Evolutionary conservation across 2,113 vertebrate genomes (phyloP).

Genomic region (Oryzias javanicus): DNA sequence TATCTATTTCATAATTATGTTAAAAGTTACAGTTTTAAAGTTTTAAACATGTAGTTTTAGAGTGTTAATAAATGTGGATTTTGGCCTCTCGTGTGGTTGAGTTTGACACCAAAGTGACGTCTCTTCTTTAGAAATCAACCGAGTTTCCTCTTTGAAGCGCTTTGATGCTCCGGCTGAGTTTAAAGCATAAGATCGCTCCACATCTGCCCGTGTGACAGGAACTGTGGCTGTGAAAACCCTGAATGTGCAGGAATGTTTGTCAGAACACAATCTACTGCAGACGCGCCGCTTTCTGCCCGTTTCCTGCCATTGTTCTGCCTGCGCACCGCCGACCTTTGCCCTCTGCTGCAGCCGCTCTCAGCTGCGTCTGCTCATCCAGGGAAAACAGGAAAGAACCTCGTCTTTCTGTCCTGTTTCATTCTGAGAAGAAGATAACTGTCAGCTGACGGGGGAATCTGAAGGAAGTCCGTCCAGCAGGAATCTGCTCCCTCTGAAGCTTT

Average conservation of each 20-base stretch:
- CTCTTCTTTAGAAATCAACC: too few relatives aligned
- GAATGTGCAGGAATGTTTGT: slow-evolving; percentile 1
- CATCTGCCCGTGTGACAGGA: too few relatives aligned
- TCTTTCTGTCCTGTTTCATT: slow-evolving; percentile 23
- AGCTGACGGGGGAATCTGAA: slow-evolving; percentile 53
- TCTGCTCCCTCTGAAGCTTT: too few relatives aligned
- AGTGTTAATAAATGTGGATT: too few relatives aligned
- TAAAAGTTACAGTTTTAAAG: too few relatives aligned
- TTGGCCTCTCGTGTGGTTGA: too few relatives aligned
- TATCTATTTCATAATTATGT: too few relatives aligned
- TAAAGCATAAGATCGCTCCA: too few relatives aligned
- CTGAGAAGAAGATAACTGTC: slow-evolving; percentile 23
- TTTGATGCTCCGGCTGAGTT: too few relatives aligned
- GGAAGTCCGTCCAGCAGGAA: slow-evolving; percentile 16
- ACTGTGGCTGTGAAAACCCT: background rate
- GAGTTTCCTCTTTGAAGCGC: too few relatives aligned
- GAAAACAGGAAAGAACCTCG: slow-evolving; percentile 43
- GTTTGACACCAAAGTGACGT: too few relatives aligned
- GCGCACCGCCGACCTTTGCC: slow-evolving; percentile 35
- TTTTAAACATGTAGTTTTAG: too few relatives aligned
- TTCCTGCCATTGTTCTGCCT: slow-evolving; percentile 60
- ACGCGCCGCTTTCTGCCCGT: slow-evolving; percentile 1
- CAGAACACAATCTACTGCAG: background rate
- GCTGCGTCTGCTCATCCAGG: slow-evolving; percentile 12
- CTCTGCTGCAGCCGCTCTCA: background rate